A percentile compares a stretch with the other conserved stretches of the same genome.
phyloP scores from a whole-genome alignment of 2,797 vertebrate species.

The Chloroceryle inda region DNA sequence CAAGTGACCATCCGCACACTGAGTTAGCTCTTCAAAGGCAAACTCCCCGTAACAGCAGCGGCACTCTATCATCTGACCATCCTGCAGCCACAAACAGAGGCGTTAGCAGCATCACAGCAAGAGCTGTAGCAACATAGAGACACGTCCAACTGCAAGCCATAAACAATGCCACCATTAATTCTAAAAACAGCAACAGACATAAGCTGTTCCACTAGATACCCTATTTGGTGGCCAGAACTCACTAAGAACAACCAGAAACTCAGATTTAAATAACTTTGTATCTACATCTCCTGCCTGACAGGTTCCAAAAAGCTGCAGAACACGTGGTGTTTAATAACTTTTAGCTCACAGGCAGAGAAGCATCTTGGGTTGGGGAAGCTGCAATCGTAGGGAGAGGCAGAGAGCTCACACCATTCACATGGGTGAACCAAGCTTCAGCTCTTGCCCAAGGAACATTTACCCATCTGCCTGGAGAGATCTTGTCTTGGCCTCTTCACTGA shows the following conservation, averaged over 20 bases:
- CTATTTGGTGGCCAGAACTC: neutral
- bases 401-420: neutral
- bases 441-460: neutral
- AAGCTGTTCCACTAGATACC: neutral
- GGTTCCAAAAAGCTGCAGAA: neutral
- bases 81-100: constrained; percentile 78
- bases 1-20: constrained; percentile 95
- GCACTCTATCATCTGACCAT: constrained; percentile 97
- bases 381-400: neutral
- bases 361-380: neutral
- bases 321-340: neutral
- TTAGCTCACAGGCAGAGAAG: neutral
- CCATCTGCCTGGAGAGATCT: neutral
- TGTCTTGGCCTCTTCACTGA: neutral
- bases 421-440: neutral
- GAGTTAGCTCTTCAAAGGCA: constrained; percentile 96
- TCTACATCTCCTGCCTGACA: neutral
- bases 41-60: constrained; percentile 96
- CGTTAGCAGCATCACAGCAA: neutral
- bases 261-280: neutral
- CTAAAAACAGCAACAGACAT: neutral
- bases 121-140: neutral
- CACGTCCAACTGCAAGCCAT: neutral
- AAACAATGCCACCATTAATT: neutral
- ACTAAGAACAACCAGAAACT: neutral